Evolutionary conservation across 2,888 invertebrate genomes (phyloP).

Genomic region (Oxytorus armatus): DNA sequence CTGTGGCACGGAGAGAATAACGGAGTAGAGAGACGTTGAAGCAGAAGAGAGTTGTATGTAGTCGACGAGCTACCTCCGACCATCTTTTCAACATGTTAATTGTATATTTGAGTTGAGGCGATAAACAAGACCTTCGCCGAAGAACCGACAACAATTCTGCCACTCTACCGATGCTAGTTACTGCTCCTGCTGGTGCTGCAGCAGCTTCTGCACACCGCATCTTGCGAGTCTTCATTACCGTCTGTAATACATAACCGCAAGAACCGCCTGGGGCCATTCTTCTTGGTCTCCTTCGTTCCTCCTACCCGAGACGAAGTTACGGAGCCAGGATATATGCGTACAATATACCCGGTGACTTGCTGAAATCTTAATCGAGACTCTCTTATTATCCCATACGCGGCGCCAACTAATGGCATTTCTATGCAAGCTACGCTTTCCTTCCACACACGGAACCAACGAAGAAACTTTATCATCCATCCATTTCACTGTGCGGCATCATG

Average conservation of each 20-base stretch:
- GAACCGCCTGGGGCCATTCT: constrained; percentile 64
- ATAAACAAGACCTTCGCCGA: constrained; percentile 76
- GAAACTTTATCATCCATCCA: constrained; percentile 31
- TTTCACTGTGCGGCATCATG: constrained; percentile 15
- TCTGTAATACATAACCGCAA: constrained; percentile 75
- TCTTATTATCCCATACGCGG: constrained; percentile 16
- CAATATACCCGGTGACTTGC: constrained; percentile 40
- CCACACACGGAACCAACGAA: background rate
- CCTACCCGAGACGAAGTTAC: constrained; percentile 49
- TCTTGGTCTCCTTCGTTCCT: background rate
- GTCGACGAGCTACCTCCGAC: constrained; percentile 59
- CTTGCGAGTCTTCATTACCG: constrained; percentile 78
- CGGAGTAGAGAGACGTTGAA: background rate
- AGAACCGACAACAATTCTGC: constrained; percentile 41
- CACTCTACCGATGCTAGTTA: constrained; percentile 24
- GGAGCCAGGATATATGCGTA: constrained; percentile 30
- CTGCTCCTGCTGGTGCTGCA: constrained; percentile 5
- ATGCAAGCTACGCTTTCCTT: constrained; percentile 1
- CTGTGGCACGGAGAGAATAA: background rate
- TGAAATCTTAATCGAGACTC: constrained; percentile 37
- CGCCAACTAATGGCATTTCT: background rate
- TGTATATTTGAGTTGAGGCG: constrained; percentile 71
- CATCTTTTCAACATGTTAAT: constrained; percentile 78
- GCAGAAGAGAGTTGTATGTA: background rate
- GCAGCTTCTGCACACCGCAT: constrained; percentile 69